Base-by-base conservation (phyloP, 2,888 invertebrate genomes). In the Glaucopsyche alexis region DNA sequence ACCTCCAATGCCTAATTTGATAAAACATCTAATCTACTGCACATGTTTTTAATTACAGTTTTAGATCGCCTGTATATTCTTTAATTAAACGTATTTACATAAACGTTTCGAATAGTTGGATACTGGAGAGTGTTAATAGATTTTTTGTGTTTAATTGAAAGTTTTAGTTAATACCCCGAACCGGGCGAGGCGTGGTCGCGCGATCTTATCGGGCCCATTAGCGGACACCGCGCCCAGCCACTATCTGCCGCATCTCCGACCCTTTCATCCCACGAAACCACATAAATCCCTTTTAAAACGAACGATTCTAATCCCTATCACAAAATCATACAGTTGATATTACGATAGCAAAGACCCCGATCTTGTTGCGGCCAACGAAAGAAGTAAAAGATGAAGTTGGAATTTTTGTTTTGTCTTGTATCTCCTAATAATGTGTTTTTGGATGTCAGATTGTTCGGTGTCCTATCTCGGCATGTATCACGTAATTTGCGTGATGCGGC, bases 171-270 rank as follows among this genome's bases (percentile, higher is more conserved):
- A 67, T 67, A 40, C 11, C 49, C 42, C 72, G 73, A 55, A 47
- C 75, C 80, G 79, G 79, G 78, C 82, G 82, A 87, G 90, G 91
- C 90, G 90, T 89, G 91, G 89, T 87, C 85, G 84, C 83, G 82
- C 83, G 91, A 91, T 91, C 86, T 86, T 91, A 92, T 91, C 91
- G 82, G 81, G 78, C 83, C 88, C 89, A 91, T 92, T 92, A 92
- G 91, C 90, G 84, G 85, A 84, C 84, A 83, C 88, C 87, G 86
- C 89, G 87, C 88, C 88, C 88, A 85, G 85, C 83, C 85, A 83
- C 87, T 89, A 90, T 91, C 90, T 81, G 81, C 83, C 81, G 81
- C 86, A 89, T 89, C 89, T 82, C 81, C 80, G 77, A 80, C 81
- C 78, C 81, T 78, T 77, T 77, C 81, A 79, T 78, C 78, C 78